Percentiles rank a stretch among this genome's conserved stretches.
phyloP scores from a whole-genome alignment of 2,113 vertebrate species.

The Malaclemys terrapin region DNA sequence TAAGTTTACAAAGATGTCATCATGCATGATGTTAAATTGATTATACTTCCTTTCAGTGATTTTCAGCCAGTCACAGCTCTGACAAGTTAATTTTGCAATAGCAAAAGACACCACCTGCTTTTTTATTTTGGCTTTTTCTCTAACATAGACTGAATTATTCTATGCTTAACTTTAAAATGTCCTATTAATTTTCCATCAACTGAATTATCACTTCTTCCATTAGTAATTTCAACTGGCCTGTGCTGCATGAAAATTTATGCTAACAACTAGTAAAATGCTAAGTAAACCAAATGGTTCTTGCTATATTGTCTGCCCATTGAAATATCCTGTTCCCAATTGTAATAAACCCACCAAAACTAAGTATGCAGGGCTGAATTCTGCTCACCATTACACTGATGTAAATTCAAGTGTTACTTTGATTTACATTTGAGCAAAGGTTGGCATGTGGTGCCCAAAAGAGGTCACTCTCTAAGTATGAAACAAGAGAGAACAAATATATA shows the following conservation, averaged over 20 bases:
- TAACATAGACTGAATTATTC: slow-evolving; percentile 23
- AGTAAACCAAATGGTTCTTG: slow-evolving; percentile 22
- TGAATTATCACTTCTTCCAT: slow-evolving; percentile 46
- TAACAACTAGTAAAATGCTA: slow-evolving; percentile 5
- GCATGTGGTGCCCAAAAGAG: background rate
- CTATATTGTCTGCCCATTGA: background rate
- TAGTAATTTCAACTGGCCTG: slow-evolving; percentile 26
- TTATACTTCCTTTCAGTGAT: slow-evolving; percentile 20
- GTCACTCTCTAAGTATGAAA: background rate
- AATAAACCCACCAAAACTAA: slow-evolving; percentile 15
- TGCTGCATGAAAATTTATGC: slow-evolving; percentile 12
- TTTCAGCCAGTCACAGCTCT: background rate
- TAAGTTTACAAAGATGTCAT: background rate
- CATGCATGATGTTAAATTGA: slow-evolving; percentile 18
- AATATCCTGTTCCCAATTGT: background rate
- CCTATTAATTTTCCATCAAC: slow-evolving; percentile 38
- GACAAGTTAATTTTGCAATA: slow-evolving; percentile 39
- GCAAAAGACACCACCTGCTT: background rate
- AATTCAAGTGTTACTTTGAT: slow-evolving; percentile 16
- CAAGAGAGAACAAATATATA: background rate
- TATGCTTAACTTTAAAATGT: slow-evolving; percentile 34
- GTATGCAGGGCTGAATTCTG: background rate
- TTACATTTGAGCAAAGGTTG: background rate
- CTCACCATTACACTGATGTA: background rate
- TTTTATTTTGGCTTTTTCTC: background rate